Percentiles rank a stretch among this genome's conserved stretches.
Evolutionary conservation across 2,113 vertebrate species (phyloP).

Genomic region (Albula goreensis): DNA sequence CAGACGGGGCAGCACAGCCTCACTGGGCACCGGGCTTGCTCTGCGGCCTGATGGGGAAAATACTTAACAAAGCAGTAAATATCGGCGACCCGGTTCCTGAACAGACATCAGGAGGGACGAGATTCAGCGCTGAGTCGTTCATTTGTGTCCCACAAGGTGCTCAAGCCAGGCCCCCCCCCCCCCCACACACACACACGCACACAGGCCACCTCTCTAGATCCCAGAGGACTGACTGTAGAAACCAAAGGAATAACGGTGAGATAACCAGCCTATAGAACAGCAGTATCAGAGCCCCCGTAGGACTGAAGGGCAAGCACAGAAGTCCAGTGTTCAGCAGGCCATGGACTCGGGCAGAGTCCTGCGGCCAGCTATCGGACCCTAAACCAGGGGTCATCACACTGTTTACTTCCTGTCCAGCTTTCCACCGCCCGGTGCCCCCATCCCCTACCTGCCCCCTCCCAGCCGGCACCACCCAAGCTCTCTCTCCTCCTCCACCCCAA

Average conservation of each 20-base stretch:
- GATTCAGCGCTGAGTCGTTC: background rate
- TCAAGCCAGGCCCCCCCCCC: background rate
- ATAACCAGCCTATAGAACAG: slow-evolving; percentile 59
- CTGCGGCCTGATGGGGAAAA: slow-evolving; percentile 54
- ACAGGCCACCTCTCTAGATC: slow-evolving; percentile 2
- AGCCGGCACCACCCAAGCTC: slow-evolving; percentile 28
- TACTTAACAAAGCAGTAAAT: background rate
- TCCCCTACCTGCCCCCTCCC: background rate
- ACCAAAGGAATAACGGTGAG: slow-evolving; percentile 48
- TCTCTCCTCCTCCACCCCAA: slow-evolving; percentile 40
- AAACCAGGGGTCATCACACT: slow-evolving; percentile 37
- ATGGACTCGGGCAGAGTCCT: slow-evolving; percentile 54
- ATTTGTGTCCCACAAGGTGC: background rate
- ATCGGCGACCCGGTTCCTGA: background rate
- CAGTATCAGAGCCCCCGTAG: slow-evolving; percentile 56
- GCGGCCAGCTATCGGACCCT: slow-evolving; percentile 49
- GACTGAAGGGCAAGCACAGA: slow-evolving; percentile 56
- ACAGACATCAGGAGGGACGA: background rate
- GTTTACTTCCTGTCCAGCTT: slow-evolving; percentile 47
- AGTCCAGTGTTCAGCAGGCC: slow-evolving; percentile 57
- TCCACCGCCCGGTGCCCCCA: background rate
- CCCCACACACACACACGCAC: background rate
- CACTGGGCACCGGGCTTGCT: slow-evolving; percentile 35
- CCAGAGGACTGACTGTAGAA: slow-evolving; percentile 29
- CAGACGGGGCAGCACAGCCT: slow-evolving; percentile 36